Evolutionary conservation across 2,797 vertebrate genomes (phyloP), one percentile per base, ranked within the genome.

Genomic region (Myripristis jacobus): DNA sequence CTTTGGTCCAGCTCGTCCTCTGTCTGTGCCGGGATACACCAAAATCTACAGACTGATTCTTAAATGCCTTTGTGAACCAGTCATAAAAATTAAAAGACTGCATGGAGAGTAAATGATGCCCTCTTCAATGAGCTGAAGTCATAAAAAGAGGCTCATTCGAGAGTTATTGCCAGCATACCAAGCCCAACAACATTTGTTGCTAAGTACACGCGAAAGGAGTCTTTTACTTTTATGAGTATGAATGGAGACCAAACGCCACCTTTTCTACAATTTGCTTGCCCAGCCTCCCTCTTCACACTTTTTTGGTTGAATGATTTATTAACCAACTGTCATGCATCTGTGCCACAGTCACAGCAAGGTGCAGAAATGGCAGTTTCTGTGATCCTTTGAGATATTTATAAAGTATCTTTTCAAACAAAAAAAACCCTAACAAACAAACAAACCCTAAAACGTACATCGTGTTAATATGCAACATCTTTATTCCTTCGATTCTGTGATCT

Each of bases 281-380:
- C 29, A 19, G 64, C 43, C 13, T 21, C 43, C 21, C 29, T 57
- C 44, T 50, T 77, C 34, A 70, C 62, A 69, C 31, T 11, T 75
- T 51, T 75, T 36, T 58, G 61, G 31, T 65, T 71, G 55, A 74
- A n/a, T 18, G 53, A 66, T 61, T 77, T 56, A 74, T 62, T 75
- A 57, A 73, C 53, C 52, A 70, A 15, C 44, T 61, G 7, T 62
- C 52, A 41, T 51, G 10, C 18, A 41, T 43, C 44, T 63, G 67
- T 44, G 38, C 69, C 41, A 24, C 36, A 24, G n/a, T 54, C 24
- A 43, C 8, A 43, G 12, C 46, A 54, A 11, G 2, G 22, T 46
- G 24, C 38, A 6, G 10, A 53, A 4, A 27, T 15, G 22, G 36
- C 52, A 57, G 10, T 51, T 48, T 22, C 21, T 18, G 1, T 29